Base-by-base conservation (phyloP, 2,113 vertebrate species). In the Thryonomys swinderianus region DNA sequence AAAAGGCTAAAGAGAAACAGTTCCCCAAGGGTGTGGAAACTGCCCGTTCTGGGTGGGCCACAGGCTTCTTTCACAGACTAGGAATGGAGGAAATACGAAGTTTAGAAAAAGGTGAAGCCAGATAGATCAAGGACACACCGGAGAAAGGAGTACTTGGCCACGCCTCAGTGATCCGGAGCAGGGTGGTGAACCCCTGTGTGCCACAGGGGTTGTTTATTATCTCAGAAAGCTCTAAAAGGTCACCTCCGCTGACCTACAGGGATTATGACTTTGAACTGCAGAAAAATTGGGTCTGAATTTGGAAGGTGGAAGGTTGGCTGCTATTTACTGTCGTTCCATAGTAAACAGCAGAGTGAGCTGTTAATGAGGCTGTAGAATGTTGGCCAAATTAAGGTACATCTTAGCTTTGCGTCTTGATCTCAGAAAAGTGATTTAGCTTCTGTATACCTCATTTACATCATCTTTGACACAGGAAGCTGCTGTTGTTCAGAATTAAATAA, bases 401-500 rank as follows among this genome's bases (percentile, higher is more conserved):
- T 90, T 40, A 81, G 76, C 48, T 95, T 83, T 93, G 53, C 20
- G 23, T 90, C 30, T 71, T 91, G 34, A 45, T 3, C 48, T 90
- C 21, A 55, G 48, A 95, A 48, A 85, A 86, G 42, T 59, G 53
- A 59, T 53, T 61, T 74, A 78, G 78, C 2, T 37, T 88, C 27
- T 34, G 12, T 34, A 23, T 71, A 88, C 8, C 32, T 78, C 86
- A 14, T 27, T 71, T 57, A 81, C 10, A 71, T 55, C 7, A 40
- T 8, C 11, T 93, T 16, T 80, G 86, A 45, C 94, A 30, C 5
- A 88, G 37, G 5, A 16, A 32, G 17, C 7, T 83, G 87, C 82
- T 51, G 23, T n/a, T 73, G 2, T 87, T 93, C 83, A 80, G 32
- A 95, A 85, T 83, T 79, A 82, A 95, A 82, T 45, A 74, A 81